Conservation (phyloP, 2,888 invertebrate species). For the Clunio marinus region DNA sequence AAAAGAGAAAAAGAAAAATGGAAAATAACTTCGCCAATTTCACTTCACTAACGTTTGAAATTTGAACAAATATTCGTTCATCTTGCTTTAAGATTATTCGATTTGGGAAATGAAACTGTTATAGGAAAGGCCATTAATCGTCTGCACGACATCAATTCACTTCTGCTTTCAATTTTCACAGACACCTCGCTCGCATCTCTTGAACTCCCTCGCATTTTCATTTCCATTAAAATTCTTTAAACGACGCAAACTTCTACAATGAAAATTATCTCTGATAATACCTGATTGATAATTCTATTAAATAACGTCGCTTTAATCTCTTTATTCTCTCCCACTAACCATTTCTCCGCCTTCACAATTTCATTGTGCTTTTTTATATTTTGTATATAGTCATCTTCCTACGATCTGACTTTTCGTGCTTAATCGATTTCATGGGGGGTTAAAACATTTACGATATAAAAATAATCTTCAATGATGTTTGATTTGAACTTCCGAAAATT, state of each 20-base stretch:
- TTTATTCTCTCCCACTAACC: neutral
- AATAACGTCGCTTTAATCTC: neutral
- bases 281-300: conserved; percentile 23
- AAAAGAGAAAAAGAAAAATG: neutral
- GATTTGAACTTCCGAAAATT: neutral
- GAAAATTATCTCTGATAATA: conserved; percentile 14
- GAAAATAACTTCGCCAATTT: neutral
- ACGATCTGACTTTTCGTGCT: too few species aligned
- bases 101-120: neutral
- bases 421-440: too few species aligned
- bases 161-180: neutral
- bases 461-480: neutral
- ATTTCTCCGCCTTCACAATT: too few species aligned
- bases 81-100: neutral
- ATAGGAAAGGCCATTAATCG: neutral
- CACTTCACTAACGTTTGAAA: neutral
- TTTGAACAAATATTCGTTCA: neutral
- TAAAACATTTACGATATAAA: too few species aligned
- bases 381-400: too few species aligned
- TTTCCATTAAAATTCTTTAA: conserved; percentile 6
- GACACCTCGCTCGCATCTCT: neutral
- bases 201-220: neutral
- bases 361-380: too few species aligned
- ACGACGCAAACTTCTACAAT: neutral
- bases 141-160: neutral